Evolutionary conservation across 2,797 vertebrate genomes (phyloP), one percentile per base, ranked within the genome.

Genomic region (Acrocephalus scirpaceus): DNA sequence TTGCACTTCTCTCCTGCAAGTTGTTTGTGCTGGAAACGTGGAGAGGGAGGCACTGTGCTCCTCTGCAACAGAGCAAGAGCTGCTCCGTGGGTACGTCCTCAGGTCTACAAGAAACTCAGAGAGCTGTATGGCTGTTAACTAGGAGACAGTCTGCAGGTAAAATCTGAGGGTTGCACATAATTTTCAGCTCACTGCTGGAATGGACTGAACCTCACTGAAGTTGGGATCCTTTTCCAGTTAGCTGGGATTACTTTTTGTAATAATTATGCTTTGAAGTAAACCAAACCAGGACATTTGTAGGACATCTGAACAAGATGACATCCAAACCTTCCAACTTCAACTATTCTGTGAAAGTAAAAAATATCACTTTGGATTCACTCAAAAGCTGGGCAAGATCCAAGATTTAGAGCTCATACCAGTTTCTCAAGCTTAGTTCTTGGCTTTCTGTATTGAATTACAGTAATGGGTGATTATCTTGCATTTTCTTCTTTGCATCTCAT

Each of bases 1-100:
- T 96, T 80, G 78, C 47, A 61, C 89, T 92, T 85, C 78, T 95
- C 91, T 57, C 73, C 22, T 57, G n/a, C 21, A 45, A 90, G 71
- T 10, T 56, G 66, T 67, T 90, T 34, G 3, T 64, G 51, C 74
- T 89, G 38, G 51, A 45, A 83, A 80, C 0, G 13, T 9, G 27
- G 58, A 78, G 91, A 71, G 53, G 61, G 81, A 95, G 71, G 66
- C 72, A 60, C 8, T 50, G 47, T 15, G n/a, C 4, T 86, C 53
- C 77, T 42, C 10, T 42, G 36, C 36, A 18, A 48, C 10, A 20
- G 11, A 70, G 69, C 45, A 54, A 87, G 91, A 23, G 60, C 54
- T 32, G 10, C 54, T 48, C 40, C 34, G 27, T 3, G 32, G 8
- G 40, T 20, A 34, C 11, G 1, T 72, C 65, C 79, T 66, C 18